These are phyloP conservation scores for Heterocephalus glaber DNA, from an alignment of 2,113 vertebrate genomes.

Conservation along the genomic window DNA sequence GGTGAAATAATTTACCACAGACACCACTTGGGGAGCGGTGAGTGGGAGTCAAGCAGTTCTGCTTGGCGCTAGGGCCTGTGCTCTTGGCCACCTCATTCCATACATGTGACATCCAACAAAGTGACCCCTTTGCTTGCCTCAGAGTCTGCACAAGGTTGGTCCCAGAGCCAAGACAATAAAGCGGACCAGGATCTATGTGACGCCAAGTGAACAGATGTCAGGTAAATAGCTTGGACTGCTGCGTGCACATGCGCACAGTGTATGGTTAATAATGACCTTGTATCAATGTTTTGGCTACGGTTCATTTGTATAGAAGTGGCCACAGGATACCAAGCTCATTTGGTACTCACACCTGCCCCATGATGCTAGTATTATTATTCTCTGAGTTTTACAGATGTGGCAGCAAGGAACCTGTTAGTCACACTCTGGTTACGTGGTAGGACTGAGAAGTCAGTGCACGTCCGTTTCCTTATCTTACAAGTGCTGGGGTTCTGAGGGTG, in stretches of 20 bases:
- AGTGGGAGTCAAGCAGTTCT: not conserved
- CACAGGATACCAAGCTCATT: not conserved
- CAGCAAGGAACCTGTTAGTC: not conserved
- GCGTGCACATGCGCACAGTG: rapidly evolving
- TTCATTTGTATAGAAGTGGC: not conserved
- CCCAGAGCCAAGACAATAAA: not conserved
- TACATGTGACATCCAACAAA: not conserved
- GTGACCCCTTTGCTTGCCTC: not conserved
- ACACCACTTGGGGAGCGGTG: not conserved
- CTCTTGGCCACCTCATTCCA: not conserved
- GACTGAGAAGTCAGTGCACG: not conserved
- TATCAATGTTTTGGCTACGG: not conserved
- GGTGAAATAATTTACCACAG: not conserved
- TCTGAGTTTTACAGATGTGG: not conserved
- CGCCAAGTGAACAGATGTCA: not conserved
- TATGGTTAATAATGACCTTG: not conserved
- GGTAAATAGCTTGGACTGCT: not conserved
- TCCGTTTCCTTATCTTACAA: not conserved
- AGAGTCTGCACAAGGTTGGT: not conserved
- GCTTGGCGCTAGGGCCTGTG: not conserved
- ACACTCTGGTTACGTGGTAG: not conserved
- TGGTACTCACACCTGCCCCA: not conserved
- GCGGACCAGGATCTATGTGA: not conserved
- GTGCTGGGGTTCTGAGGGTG: not conserved
- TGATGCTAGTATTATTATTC: not conserved